Evolutionary conservation across 1,140 invertebrate species (phyloP), one percentile per base, ranked within the genome.

Genomic region (Bombus picipes): DNA sequence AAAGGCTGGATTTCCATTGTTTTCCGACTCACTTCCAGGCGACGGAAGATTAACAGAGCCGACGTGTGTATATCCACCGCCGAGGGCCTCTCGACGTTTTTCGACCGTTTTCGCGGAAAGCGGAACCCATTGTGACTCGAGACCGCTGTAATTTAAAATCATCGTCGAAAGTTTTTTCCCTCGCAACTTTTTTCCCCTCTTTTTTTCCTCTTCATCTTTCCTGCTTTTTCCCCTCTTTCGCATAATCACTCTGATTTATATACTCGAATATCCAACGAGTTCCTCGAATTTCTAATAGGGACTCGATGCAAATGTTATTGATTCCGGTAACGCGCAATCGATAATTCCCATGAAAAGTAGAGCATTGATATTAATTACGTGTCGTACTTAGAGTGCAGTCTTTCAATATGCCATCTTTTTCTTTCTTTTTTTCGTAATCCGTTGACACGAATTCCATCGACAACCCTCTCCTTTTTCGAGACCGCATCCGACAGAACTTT

Each of bases 11-110:
- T 83, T 65, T 73, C 74, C 86, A 88, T 90, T 90, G 89, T 90
- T 79, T 77, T 71, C 76, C 84, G 80, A 86, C 62, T 85, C 89
- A 66, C 85, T 88, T 88, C 74, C 86, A 84, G 81, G 80, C 68
- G 79, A 85, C 86, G 73, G 70, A 83, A 90, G 89, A 90, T 90
- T 90, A 86, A 90, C 83, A 76, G 88, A 73, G 59, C 78, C 83
- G 34, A 85, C 78, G 83, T 85, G 83, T 85, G 78, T 85, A 68
- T 74, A 85, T 81, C 84, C 57, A 81, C 71, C 78, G 84, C 79
- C 84, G 84, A 81, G 71, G 84, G 84, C 78, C 78, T 75, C 78
- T 85, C 84, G 78, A 81, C 84, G 84, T 81, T 85, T 85, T 75
- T 81, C 83, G 78, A 85, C 57, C 83, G 78, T 81, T 85, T 81